Percentiles rank a stretch among this genome's conserved stretches.
phyloP scores from a whole-genome alignment of 2,888 invertebrate genomes.

The Allophyes oxyacanthae region DNA sequence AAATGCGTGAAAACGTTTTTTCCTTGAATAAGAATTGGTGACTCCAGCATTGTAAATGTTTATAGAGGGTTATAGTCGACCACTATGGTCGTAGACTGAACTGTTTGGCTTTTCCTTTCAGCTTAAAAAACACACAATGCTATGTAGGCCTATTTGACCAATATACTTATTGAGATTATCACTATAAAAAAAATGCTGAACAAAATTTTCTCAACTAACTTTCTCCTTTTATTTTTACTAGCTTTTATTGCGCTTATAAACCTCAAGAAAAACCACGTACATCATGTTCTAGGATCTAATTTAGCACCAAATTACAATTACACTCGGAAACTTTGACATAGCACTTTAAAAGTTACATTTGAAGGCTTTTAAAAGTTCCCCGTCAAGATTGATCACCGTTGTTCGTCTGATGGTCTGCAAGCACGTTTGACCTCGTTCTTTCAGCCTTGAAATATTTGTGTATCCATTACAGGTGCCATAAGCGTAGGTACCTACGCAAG shows the following conservation, averaged over 20 bases:
- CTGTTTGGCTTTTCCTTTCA: no score
- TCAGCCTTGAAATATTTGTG: constrained; percentile 59
- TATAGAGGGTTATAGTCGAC: constrained; percentile 15
- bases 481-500: constrained; percentile 9
- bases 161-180: no score
- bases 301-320: constrained; percentile 27
- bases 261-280: constrained; percentile 21
- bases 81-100: constrained; percentile 12
- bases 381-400: constrained; percentile 66
- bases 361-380: constrained; percentile 60
- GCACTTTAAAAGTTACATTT: constrained; percentile 49
- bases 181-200: no score
- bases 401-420: constrained; percentile 56
- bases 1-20: constrained; percentile 27
- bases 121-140: no score
- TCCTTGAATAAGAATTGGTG: constrained; percentile 10
- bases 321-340: constrained; percentile 26
- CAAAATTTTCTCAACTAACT: no score
- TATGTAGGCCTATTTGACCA: no score
- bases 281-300: constrained; percentile 26
- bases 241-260: constrained; percentile 31
- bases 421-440: constrained; percentile 59
- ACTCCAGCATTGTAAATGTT: constrained; percentile 28
- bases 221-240: no score
- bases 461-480: constrained; percentile 46